A percentile compares a stretch with the other conserved stretches of the same genome.
Conservation (phyloP, 2,888 invertebrate genomes). For the Epinotia nisella region DNA sequence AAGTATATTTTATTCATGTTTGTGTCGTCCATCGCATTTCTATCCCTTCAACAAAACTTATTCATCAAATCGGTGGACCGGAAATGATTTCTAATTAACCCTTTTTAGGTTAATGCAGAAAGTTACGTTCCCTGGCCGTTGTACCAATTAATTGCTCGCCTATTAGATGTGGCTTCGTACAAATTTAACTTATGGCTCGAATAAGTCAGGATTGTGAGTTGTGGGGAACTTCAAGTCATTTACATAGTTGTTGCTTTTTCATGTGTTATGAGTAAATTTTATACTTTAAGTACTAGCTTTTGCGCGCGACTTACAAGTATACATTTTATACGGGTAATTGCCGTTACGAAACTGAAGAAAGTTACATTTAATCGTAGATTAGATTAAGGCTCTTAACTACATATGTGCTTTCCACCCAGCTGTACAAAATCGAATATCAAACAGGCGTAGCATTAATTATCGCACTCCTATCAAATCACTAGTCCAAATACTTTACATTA, state of each 20-base stretch:
- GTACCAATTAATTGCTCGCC: slow-evolving; percentile 37
- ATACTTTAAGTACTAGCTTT: neutral
- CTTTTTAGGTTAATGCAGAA: slow-evolving; percentile 31
- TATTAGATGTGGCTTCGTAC: slow-evolving; percentile 32
- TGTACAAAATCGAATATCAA: no score
- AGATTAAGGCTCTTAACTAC: no score
- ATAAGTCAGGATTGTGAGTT: slow-evolving; percentile 26
- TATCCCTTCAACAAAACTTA: slow-evolving; percentile 8
- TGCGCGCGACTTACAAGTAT: no score
- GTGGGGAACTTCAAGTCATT: slow-evolving; percentile 31
- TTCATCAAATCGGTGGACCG: slow-evolving; percentile 27
- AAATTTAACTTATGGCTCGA: slow-evolving; percentile 34
- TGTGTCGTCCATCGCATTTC: neutral
- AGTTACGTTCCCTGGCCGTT: slow-evolving; percentile 33
- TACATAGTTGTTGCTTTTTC: slow-evolving; percentile 31
- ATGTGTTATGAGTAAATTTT: neutral
- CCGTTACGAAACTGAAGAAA: no score
- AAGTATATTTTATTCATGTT: neutral
- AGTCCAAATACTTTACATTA: no score
- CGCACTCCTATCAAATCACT: no score
- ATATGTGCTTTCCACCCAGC: no score
- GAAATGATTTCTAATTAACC: slow-evolving; percentile 33
- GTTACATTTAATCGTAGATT: no score
- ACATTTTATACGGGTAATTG: no score
- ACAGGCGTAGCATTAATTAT: no score